Evolutionary conservation across 2,113 vertebrate species (phyloP), one percentile per base, ranked within the genome.

Genomic region (Merops nubicus): DNA sequence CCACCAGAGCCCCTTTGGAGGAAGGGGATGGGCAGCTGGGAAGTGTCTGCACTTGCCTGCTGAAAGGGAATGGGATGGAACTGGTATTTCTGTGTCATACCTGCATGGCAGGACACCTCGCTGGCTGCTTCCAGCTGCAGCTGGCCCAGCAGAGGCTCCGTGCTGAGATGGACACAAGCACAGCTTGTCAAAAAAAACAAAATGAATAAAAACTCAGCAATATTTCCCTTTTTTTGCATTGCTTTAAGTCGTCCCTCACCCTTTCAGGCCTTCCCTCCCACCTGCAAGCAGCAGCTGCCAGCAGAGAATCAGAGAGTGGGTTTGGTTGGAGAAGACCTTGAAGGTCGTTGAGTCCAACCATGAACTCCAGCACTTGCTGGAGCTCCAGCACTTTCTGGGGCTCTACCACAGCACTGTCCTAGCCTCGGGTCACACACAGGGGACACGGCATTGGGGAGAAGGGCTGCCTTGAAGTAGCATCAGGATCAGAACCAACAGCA

Each of bases 131-230:
- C 50, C 51, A 60, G 65, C 33, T 20, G 43, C 38, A 23, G 19
- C 56, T 22, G 33, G 38, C 23, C 31, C 40, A 56, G 62, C 28
- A 15, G 40, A 12, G 22, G 1, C 16, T 18, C 1, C 0, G 40
- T 2, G 1, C 60, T 0, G 5, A 45, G 42, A 64, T 0, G 13
- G 91, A 63, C 48, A 65, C 18, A 5, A 36, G 26, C 16, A 22
- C 40, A 16, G 53, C 67, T 33, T 4, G 17, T 23, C 4, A 63
- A 53, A 51, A 5, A 23, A 29, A 26, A 18, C 34, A 33, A 33
- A 21, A 34, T 6, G n/a, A n/a, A n/a, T n/a, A n/a, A 63, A 40
- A 63, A 50, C 10, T 17, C 53, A 16, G 2, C 5, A 1, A 0
- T 2, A 3, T 43, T 69, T 64, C 7, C 34, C 16, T 3, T 45